phyloP scores from a whole-genome alignment of 2,888 invertebrate genomes.

The Abrostola tripartita region DNA sequence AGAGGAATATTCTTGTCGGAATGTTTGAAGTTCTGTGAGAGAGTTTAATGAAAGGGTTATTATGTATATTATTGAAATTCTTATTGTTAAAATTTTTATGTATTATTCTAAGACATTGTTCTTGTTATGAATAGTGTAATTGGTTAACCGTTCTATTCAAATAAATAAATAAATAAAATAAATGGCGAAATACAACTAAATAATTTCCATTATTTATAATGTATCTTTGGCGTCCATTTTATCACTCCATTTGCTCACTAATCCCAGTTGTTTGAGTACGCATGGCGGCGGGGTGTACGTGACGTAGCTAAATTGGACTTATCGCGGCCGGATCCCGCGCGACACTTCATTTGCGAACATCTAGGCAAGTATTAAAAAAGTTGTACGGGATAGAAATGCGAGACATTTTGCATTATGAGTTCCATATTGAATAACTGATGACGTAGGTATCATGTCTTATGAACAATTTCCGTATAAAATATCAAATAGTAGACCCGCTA shows the following conservation, averaged over 20 bases:
- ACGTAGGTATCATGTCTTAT: not conserved
- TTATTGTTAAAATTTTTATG: no score
- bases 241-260: conserved; percentile 12
- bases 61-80: no score
- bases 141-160: no score
- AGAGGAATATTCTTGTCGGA: no score
- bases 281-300: conserved; percentile 62
- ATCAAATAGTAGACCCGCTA: no score
- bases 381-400: conserved; percentile 27
- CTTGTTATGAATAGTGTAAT: no score
- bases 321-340: conserved; percentile 55
- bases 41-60: no score
- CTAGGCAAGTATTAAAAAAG: conserved; percentile 34
- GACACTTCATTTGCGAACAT: conserved; percentile 55
- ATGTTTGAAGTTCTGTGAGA: no score
- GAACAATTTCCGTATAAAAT: not conserved
- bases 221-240: not conserved
- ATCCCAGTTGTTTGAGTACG: conserved; percentile 15
- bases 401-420: conserved; percentile 6
- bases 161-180: no score
- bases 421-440: conserved; percentile 23
- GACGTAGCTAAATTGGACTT: conserved; percentile 75
- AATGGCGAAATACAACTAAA: no score
- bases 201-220: no score
- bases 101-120: no score